Conservation (phyloP, 1,140 invertebrate genomes). For the Theocolax elegans region DNA sequence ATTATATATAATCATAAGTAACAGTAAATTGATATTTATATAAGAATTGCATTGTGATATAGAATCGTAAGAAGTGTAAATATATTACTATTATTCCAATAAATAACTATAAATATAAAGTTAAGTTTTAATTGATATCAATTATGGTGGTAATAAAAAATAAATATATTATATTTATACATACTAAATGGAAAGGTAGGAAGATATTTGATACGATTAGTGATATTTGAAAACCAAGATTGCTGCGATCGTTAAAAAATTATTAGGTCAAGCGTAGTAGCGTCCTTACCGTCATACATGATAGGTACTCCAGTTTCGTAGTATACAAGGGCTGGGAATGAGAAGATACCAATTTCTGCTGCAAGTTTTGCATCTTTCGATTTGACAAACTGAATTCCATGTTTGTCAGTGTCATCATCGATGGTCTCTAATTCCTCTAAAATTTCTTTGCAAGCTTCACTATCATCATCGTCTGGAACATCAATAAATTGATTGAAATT, state of each 20-base stretch:
- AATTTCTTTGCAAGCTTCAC: slow-evolving; percentile 83
- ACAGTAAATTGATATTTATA: background rate
- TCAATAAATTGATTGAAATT: background rate
- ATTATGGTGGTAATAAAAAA: too few species aligned
- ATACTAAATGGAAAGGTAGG: too few species aligned
- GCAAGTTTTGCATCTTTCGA: slow-evolving; percentile 90
- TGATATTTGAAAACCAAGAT: too few species aligned
- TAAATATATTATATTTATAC: background rate
- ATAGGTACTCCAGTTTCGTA: slow-evolving; percentile 93
- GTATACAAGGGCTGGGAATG: slow-evolving; percentile 89
- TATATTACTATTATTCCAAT: too few species aligned
- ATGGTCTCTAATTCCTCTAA: slow-evolving; percentile 92
- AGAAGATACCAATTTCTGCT: slow-evolving; percentile 90
- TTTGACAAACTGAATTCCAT: slow-evolving; percentile 94
- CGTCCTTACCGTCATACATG: slow-evolving; percentile 89
- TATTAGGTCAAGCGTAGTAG: too few species aligned
- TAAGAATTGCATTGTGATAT: too few species aligned
- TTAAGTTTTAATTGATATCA: too few species aligned
- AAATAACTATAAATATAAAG: too few species aligned
- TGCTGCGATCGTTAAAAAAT: too few species aligned
- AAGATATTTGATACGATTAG: too few species aligned
- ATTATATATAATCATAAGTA: too few species aligned
- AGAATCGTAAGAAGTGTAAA: too few species aligned
- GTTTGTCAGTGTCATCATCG: slow-evolving; percentile 92
- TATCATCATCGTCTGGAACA: slow-evolving; percentile 82